A percentile compares a stretch with the other conserved stretches of the same genome.
Conservation (phyloP, 2,797 vertebrate genomes). For the Coranthus polyacanthus region DNA sequence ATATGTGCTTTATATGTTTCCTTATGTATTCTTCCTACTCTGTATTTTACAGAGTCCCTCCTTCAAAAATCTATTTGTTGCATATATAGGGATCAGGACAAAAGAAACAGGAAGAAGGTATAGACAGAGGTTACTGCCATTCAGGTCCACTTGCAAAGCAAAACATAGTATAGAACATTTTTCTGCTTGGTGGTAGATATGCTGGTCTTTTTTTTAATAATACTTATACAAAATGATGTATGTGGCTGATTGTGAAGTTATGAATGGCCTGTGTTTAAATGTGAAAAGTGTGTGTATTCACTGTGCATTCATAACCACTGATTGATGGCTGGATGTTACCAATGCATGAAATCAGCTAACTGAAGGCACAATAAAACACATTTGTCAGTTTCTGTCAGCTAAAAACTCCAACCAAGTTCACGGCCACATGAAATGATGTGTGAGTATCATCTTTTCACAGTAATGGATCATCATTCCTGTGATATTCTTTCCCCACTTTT, state of each 20-base stretch:
- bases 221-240: constrained; percentile 4
- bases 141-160: too few relatives aligned
- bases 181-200: constrained; percentile 29
- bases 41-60: too few relatives aligned
- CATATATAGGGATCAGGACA: too few relatives aligned
- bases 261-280: background rate
- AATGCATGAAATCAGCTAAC: constrained; percentile 20
- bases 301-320: background rate
- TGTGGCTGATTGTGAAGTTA: constrained; percentile 12
- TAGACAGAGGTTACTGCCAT: too few relatives aligned
- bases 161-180: background rate
- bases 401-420: constrained; percentile 16
- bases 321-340: constrained; percentile 5
- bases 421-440: constrained; percentile 44
- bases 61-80: too few relatives aligned
- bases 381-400: constrained; percentile 6
- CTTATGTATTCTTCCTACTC: too few relatives aligned
- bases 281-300: constrained; percentile 6
- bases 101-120: too few relatives aligned
- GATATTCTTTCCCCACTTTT: constrained; percentile 31
- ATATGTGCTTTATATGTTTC: too few relatives aligned
- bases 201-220: background rate
- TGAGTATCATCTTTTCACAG: constrained; percentile 48
- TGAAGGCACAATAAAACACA: constrained; percentile 9
- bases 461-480: constrained; percentile 50